Conservation (phyloP, 2,888 invertebrate genomes). For the Alcis repandata region DNA sequence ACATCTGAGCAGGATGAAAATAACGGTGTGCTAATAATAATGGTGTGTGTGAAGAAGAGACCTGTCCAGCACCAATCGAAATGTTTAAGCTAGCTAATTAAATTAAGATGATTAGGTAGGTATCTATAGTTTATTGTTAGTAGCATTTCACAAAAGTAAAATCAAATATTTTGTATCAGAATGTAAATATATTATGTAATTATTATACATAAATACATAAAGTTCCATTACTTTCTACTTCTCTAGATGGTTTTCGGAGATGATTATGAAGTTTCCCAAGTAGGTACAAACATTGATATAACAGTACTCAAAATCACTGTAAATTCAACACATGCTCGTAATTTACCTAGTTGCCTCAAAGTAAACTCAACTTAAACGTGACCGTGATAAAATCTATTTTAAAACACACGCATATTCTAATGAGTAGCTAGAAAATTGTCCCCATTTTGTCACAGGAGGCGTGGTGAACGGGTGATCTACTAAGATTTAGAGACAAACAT, state of each 20-base stretch:
- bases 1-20: too few relatives aligned
- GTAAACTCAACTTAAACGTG: slow-evolving; percentile 28
- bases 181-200: too few relatives aligned
- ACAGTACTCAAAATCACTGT: background rate
- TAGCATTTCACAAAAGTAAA: too few relatives aligned
- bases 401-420: slow-evolving; percentile 10
- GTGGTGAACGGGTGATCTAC: slow-evolving; percentile 76
- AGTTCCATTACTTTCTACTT: too few relatives aligned
- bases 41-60: too few relatives aligned
- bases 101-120: too few relatives aligned
- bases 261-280: background rate
- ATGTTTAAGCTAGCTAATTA: too few relatives aligned
- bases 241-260: background rate
- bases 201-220: too few relatives aligned
- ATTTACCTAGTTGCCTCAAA: background rate
- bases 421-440: slow-evolving; percentile 72
- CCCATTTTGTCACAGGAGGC: slow-evolving; percentile 81
- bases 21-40: too few relatives aligned
- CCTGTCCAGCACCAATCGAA: too few relatives aligned
- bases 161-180: too few relatives aligned
- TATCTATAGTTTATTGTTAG: too few relatives aligned
- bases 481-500: slow-evolving; percentile 50
- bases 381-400: slow-evolving; percentile 26
- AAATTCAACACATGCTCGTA: background rate
- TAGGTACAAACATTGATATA: background rate